phyloP scores from a whole-genome alignment of 2,113 vertebrate genomes.

The Leptobrachium ailaonicum region DNA sequence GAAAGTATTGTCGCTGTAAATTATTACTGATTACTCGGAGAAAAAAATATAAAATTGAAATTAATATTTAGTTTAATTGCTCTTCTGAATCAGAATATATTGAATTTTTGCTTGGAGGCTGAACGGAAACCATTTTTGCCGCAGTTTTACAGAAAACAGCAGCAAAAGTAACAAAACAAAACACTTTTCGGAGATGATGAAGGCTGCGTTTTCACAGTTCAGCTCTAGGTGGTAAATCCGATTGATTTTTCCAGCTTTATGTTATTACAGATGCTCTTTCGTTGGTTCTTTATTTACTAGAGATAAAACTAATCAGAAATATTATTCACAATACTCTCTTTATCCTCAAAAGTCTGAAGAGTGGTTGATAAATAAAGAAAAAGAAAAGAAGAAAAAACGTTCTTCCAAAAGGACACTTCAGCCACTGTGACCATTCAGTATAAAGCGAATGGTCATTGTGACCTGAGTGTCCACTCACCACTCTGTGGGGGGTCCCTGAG shows the following conservation, averaged over 20 bases:
- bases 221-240: constrained; percentile 46
- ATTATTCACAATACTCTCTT: constrained; percentile 15
- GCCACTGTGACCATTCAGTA: too few species aligned
- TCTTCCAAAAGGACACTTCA: too few species aligned
- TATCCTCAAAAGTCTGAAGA: constrained; percentile 11
- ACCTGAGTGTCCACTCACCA: too few species aligned
- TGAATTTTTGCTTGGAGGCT: constrained; percentile 46
- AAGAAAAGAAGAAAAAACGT: too few species aligned
- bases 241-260: constrained; percentile 50
- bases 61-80: constrained; percentile 36
- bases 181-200: constrained; percentile 20
- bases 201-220: constrained; percentile 18
- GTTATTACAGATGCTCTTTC: constrained; percentile 24
- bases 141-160: background rate
- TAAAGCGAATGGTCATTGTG: too few species aligned
- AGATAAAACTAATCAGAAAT: constrained; percentile 40
- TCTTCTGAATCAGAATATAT: constrained; percentile 36
- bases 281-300: constrained; percentile 30
- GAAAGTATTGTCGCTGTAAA: constrained; percentile 1
- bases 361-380: too few species aligned
- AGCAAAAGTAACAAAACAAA: constrained; percentile 44
- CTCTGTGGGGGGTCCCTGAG: too few species aligned
- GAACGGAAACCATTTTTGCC: background rate
- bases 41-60: background rate
- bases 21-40: constrained; percentile 11